Evolutionary conservation across 2,113 vertebrate species (phyloP), one percentile per base, ranked within the genome.

Genomic region (Silurus glanis): DNA sequence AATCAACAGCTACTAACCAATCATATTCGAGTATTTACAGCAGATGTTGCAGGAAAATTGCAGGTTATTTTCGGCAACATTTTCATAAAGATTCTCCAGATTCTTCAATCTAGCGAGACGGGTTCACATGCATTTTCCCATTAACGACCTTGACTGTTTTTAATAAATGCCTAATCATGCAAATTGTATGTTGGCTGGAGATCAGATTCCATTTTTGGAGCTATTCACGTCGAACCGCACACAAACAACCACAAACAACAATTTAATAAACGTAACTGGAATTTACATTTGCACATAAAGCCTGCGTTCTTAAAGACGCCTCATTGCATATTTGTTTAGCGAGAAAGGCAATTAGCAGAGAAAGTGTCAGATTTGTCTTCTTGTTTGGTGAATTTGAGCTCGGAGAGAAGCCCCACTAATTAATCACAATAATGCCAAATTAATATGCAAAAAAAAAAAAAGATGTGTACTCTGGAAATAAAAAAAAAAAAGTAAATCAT

Each of bases 281-380:
- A 82, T 86, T 86, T 86, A 28, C 67, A 86, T 86, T 64, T 17
- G 37, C 58, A 72, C 79, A 72, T 82, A 86, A 74, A 72, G 79
- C 69, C 69, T 21, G 66, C 79, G 37, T 82, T 86, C 56, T 47
- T 82, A 82, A 80, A 82, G 85, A 75, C 19, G 74, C 85, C 67
- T 51, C 55, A 56, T 86, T 64, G 66, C 51, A 55, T 61, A 69
- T 87, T 83, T 91, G 92, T 91, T 86, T 93, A 92, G 93, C 89
- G 93, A 88, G 91, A 91, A 91, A 93, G 93, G 92, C 94, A 94
- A 94, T 94, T 93, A 94, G 90, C 88, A 90, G 89, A 85, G 89
- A 93, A 92, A 93, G 91, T 92, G 92, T 87, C 82, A 28, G 61
- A 76, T 87, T 61, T 80, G 56, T 76, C 78, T 82, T 83, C n/a